phyloP scores from a whole-genome alignment of 2,888 invertebrate species.

The Aquatica leii region DNA sequence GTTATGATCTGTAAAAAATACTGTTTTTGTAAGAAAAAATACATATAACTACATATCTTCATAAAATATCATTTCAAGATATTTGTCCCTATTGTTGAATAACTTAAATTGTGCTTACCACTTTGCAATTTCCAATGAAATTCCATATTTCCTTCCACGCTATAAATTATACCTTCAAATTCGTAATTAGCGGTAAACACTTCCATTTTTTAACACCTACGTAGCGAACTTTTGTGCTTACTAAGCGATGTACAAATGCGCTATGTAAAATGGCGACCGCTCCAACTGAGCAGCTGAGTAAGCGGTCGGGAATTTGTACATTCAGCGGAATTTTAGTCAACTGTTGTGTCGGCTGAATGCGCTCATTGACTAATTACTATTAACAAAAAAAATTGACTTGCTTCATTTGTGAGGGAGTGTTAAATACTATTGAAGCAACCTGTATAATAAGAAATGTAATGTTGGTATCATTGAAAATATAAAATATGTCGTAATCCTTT shows the following conservation, averaged over 20 bases:
- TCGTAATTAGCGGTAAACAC: neutral
- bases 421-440: too few species aligned
- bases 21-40: neutral
- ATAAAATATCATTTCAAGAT: neutral
- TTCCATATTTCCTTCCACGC: neutral
- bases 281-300: neutral
- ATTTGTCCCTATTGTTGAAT: too few species aligned
- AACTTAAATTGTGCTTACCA: neutral
- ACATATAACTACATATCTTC: too few species aligned
- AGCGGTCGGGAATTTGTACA: neutral
- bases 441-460: too few species aligned
- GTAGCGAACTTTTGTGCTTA: neutral
- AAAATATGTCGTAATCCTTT: too few species aligned
- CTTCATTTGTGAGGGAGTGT: too few species aligned
- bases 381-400: too few species aligned
- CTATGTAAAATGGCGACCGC: too few species aligned
- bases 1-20: neutral
- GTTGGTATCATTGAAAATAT: too few species aligned
- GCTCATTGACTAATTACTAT: too few species aligned
- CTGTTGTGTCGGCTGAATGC: neutral
- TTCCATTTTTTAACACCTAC: neutral
- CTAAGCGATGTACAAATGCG: too few species aligned
- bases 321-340: too few species aligned
- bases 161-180: neutral
- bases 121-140: neutral